phyloP scores from a whole-genome alignment of 2,797 vertebrate species.

The Myripristis jacobus region DNA sequence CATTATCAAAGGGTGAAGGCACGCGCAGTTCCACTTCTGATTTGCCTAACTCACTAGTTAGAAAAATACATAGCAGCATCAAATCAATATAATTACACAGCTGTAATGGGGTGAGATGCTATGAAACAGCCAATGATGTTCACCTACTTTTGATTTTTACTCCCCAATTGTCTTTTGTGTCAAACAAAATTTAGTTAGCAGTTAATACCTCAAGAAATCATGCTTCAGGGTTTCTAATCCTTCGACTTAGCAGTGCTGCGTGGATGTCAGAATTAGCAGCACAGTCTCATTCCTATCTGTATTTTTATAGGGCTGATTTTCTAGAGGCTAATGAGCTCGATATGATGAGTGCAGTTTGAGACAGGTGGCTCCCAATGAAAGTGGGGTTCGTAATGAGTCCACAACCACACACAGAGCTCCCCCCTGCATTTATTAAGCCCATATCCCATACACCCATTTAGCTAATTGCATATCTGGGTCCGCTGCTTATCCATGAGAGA shows the following conservation, averaged over 20 bases:
- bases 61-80: too few species aligned
- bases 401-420: not conserved
- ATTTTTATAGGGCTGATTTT: constrained; percentile 4
- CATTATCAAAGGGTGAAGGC: not conserved
- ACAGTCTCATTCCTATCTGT: constrained; percentile 2
- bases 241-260: not conserved
- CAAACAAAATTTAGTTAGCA: too few species aligned
- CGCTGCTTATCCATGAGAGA: constrained; percentile 51
- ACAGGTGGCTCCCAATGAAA: constrained; percentile 47
- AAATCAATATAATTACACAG: too few species aligned
- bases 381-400: constrained; percentile 32
- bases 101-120: too few species aligned
- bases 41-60: too few species aligned
- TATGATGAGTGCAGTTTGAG: constrained; percentile 26
- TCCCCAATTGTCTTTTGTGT: too few species aligned
- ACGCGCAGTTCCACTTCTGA: not conserved
- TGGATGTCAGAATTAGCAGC: not conserved
- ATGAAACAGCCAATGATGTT: too few species aligned
- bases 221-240: too few species aligned
- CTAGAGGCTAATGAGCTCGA: constrained; percentile 6
- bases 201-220: too few species aligned
- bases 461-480: constrained; percentile 67
- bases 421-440: constrained; percentile 56
- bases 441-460: constrained; percentile 68
- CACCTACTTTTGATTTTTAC: too few species aligned